Evolutionary conservation across 2,888 invertebrate genomes (phyloP), one percentile per base, ranked within the genome.

Genomic region (Coelogynopora nodosa): DNA sequence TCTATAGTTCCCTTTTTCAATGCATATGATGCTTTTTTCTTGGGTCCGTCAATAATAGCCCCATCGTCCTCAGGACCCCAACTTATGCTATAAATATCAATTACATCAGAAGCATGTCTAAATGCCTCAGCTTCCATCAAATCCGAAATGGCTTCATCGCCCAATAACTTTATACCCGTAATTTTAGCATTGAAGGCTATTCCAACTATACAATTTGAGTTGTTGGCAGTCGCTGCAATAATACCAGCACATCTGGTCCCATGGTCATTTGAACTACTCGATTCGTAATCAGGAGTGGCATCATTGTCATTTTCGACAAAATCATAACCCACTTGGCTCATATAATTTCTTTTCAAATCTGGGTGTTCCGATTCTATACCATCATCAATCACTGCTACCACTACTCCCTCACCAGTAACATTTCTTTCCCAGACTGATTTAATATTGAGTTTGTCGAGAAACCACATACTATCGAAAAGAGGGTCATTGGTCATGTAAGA

Each of bases 1-100:
- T n/a, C n/a, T n/a, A n/a, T n/a, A n/a, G n/a, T n/a, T n/a, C n/a
- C n/a, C n/a, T n/a, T n/a, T n/a, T n/a, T n/a, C n/a, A n/a, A n/a
- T n/a, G 98, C 98, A 97, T 97, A 98, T 5, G 92, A 97, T 1
- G 98, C 98, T 90, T 97, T 97, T 93, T 87, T 88, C 0, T 90
- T 91, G 0, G 92, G 92, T 0, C 92, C 92, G 88, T 92, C 92
- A 29, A 92, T 91, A 28, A 91, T 90, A 67, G 90, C 87, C 5
- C 92, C 92, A 88, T 91, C 90, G 89, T 92, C 92, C 88, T 92
- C 91, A 0, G 92, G 92, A 0, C 92, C 92, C 92, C 92, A 91
- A 88, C 90, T 90, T 28, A 91, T 90, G 0, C 90, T 90, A 89
- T 92, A 92, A 83, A 92, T 91, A 88, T 91, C 90, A 13, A 92